phyloP scores from a whole-genome alignment of 2,888 invertebrate species.

The Eristalinus sepulchralis region DNA sequence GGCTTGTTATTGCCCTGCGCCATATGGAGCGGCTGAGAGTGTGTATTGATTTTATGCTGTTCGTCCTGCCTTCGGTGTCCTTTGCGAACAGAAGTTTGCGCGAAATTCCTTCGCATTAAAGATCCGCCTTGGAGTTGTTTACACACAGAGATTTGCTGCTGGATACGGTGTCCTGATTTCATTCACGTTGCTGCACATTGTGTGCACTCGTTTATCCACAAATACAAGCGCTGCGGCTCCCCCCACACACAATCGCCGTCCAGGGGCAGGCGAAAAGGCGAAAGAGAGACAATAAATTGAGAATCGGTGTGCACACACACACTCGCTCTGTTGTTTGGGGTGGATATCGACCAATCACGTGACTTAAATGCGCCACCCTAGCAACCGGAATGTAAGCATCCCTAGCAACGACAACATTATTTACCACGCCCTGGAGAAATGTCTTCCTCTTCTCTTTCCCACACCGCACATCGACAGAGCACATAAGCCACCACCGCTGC shows the following conservation, averaged over 20 bases:
- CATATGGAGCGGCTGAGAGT: conserved; percentile 61
- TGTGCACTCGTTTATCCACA: conserved; percentile 19
- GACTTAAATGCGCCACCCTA: conserved; percentile 65
- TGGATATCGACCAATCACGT: conserved; percentile 67
- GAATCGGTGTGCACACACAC: conserved; percentile 32
- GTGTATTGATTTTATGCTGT: conserved; percentile 52
- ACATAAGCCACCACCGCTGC: conserved; percentile 1
- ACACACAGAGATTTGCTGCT: conserved; percentile 31
- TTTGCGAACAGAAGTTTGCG: conserved; percentile 54
- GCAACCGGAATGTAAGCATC: conserved; percentile 64
- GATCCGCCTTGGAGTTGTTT: conserved; percentile 56
- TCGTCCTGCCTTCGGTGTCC: conserved; percentile 5
- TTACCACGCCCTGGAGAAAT: conserved; percentile 71
- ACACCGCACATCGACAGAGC: not conserved
- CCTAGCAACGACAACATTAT: conserved; percentile 67
- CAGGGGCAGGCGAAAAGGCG: not conserved
- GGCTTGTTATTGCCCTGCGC: conserved; percentile 49
- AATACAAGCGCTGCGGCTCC: not conserved
- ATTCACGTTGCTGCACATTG: conserved; percentile 54
- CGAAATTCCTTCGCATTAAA: conserved; percentile 59
- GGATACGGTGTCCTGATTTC: conserved; percentile 66
- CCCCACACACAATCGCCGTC: not conserved
- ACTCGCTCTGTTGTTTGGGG: conserved; percentile 36
- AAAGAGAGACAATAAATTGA: conserved; percentile 68
- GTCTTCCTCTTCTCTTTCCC: conserved; percentile 34